phyloP scores from a whole-genome alignment of 2,113 vertebrate genomes.

The Edolisoma coerulescens region DNA sequence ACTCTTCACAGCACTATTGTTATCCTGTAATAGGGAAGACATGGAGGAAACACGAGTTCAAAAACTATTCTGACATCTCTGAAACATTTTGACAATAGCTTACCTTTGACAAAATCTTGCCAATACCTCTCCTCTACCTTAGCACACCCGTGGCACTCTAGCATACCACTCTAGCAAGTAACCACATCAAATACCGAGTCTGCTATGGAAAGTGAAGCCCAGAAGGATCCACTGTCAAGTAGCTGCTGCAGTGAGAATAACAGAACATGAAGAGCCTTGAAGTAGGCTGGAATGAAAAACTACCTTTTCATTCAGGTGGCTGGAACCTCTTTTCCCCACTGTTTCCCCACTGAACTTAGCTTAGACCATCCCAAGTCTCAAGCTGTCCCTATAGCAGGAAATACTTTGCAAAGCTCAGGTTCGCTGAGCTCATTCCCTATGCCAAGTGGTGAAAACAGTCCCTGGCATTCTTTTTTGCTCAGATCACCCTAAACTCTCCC shows the following conservation, averaged over 20 bases:
- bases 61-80: neutral
- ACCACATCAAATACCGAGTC: neutral
- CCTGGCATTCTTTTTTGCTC: neutral
- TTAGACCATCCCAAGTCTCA: neutral
- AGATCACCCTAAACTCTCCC: neutral
- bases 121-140: neutral
- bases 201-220: neutral
- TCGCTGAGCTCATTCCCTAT: fast-evolving
- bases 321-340: neutral
- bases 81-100: neutral
- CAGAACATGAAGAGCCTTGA: neutral
- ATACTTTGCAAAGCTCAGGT: neutral
- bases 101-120: neutral
- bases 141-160: neutral
- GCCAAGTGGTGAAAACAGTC: neutral
- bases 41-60: neutral
- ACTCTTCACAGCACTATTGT: neutral
- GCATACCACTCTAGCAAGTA: neutral
- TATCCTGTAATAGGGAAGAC: neutral
- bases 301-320: neutral
- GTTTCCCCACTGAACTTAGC: neutral
- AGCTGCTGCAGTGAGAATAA: neutral
- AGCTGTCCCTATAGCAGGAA: neutral
- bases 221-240: neutral
- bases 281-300: neutral